Conservation (phyloP, 2,113 vertebrate species). For the Microtus oregoni region DNA sequence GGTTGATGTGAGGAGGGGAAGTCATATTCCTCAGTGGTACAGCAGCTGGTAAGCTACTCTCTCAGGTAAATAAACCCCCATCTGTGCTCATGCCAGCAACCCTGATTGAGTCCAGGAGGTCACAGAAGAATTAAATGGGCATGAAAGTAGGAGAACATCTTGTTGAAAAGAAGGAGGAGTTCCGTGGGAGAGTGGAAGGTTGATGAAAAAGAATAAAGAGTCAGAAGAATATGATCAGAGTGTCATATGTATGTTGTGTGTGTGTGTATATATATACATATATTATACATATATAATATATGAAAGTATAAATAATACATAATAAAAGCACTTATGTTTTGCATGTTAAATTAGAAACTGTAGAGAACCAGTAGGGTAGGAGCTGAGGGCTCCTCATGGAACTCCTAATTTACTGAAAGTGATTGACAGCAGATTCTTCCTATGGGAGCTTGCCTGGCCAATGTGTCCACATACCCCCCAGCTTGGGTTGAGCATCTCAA, state of each 20-base stretch:
- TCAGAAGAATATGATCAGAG: neutral
- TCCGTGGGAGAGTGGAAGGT: neutral
- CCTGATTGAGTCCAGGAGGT: neutral
- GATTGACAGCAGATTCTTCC: fast-evolving
- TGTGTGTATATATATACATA: neutral
- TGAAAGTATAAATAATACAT: neutral
- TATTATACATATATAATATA: neutral
- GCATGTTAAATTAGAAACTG: neutral
- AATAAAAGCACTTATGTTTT: neutral
- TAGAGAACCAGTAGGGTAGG: neutral
- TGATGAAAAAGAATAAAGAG: neutral
- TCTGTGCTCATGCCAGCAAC: neutral
- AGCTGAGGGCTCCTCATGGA: too few species aligned
- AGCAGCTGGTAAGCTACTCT: too few species aligned
- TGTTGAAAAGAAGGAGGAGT: neutral
- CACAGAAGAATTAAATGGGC: neutral
- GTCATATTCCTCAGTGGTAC: neutral
- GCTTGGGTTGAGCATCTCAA: fast-evolving
- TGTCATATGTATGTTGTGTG: neutral
- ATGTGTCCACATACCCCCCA: fast-evolving
- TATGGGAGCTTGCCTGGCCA: neutral
- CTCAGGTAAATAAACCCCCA: neutral
- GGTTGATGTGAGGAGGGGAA: neutral
- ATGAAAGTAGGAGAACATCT: neutral
- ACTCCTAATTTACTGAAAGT: fast-evolving